Evolutionary conservation across 2,888 invertebrate species (phyloP).

Genomic region (Adelognathus sp.): DNA sequence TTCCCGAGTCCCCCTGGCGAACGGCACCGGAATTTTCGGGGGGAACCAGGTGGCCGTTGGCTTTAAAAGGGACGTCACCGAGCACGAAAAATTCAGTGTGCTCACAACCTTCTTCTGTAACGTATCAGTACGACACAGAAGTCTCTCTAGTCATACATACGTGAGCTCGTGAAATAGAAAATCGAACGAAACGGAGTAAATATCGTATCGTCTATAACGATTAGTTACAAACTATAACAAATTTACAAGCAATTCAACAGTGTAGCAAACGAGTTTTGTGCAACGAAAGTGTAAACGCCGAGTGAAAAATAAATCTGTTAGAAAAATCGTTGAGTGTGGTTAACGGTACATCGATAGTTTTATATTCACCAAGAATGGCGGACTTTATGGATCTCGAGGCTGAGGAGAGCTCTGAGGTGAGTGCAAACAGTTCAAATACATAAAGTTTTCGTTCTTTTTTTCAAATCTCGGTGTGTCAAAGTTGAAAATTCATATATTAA

Average conservation of each 20-base stretch:
- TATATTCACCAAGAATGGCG: slow-evolving; percentile 29
- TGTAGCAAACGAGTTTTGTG: neutral
- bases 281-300: neutral
- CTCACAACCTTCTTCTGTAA: neutral
- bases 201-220: neutral
- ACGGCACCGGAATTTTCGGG: neutral
- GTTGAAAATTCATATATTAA: neutral
- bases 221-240: neutral
- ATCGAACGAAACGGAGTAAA: neutral
- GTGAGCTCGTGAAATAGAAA: neutral
- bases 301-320: neutral
- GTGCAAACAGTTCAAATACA: slow-evolving; percentile 24
- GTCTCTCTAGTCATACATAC: neutral
- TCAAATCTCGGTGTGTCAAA: neutral
- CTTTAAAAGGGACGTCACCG: slow-evolving; percentile 12
- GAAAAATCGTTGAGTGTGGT: neutral
- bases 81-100: neutral
- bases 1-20: neutral
- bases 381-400: slow-evolving; percentile 72
- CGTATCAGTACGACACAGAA: neutral
- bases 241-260: neutral
- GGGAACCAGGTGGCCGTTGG: slow-evolving; percentile 19
- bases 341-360: neutral
- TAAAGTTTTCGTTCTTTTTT: neutral
- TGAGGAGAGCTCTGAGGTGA: slow-evolving; percentile 71